Base-by-base conservation (phyloP, 53 echinoderm and acorn worm genomes). In the Crossaster papposus region DNA sequence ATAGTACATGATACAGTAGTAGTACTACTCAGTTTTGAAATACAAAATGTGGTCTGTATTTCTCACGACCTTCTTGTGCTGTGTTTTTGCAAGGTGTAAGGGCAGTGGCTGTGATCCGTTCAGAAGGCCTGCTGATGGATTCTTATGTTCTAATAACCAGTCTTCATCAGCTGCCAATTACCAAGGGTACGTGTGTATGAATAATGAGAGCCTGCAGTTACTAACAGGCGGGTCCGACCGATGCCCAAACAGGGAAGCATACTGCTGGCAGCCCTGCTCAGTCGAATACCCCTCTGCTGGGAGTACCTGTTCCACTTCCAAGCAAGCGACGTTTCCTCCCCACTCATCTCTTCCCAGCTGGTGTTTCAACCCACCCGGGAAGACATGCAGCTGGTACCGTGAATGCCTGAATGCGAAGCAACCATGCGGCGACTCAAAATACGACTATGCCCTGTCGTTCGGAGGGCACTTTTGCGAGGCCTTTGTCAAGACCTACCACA, bases 401-500 rank as follows among this genome's bases (percentile, higher is more conserved):
- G 80, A 80, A 30, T 80, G 80, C 33, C 80, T 80, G 31, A 50
- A 58, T 20, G 58, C 8, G 4, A 80, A 32, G 31, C 80, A 50
- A 28, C 80, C 80, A 20, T 80, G 80, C 18, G 80, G 31, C 14
- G 80, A 58, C 62, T 54, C 80, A 14, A 38, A 54, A 38, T 44
- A 80, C 34, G 80, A 50, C 54, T 58, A 80, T 20, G 80, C 80
- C 32, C 22, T 80, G 80, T 38, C 80, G 26, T 80, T 44, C 18
- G 80, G 80, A 1, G 80, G 58, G 80, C 80, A 20, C 18, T 80
- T 54, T n/a, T 80, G 80, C 58, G 32, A 30, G 26, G 30, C 50
- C 24, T 58, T 32, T 15, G 51, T 4, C 26, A 51, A 96, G 89
- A 94, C 94, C 53, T 94, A 90, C 90, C 92, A 94, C 94, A 90